A percentile compares a stretch with the other conserved stretches of the same genome.
Conservation (phyloP, 2,797 vertebrate genomes). For the Hafferia zeledoni region DNA sequence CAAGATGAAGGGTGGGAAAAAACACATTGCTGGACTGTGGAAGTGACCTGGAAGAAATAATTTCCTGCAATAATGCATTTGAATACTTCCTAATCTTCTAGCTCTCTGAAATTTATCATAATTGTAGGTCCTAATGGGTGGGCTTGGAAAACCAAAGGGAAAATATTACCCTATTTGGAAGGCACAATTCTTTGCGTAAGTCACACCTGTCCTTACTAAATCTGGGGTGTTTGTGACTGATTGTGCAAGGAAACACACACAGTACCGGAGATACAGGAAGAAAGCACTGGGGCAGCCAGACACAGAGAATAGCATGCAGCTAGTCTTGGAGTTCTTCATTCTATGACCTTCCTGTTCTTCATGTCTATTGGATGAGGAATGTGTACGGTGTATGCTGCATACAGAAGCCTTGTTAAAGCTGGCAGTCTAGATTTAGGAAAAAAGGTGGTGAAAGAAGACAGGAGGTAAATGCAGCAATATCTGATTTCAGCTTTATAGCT, state of each 20-base stretch:
- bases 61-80: not conserved
- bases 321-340: not conserved
- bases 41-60: not conserved
- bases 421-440: not conserved
- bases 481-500: constrained; percentile 11
- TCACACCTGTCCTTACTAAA: not conserved
- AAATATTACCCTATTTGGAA: not conserved
- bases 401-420: not conserved
- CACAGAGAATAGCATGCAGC: not conserved
- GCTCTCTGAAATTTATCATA: not conserved
- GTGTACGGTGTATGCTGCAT: not conserved
- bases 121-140: not conserved
- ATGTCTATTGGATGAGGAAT: not conserved
- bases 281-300: not conserved
- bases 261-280: not conserved
- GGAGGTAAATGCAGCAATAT: not conserved
- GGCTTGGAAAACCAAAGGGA: not conserved
- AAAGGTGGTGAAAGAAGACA: not conserved
- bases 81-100: not conserved
- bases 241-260: fast-evolving
- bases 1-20: not conserved
- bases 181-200: not conserved
- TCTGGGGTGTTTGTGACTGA: not conserved
- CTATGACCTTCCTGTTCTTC: not conserved
- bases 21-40: not conserved